phyloP scores from a whole-genome alignment of 2,113 vertebrate species.

The Sapajus apella region DNA sequence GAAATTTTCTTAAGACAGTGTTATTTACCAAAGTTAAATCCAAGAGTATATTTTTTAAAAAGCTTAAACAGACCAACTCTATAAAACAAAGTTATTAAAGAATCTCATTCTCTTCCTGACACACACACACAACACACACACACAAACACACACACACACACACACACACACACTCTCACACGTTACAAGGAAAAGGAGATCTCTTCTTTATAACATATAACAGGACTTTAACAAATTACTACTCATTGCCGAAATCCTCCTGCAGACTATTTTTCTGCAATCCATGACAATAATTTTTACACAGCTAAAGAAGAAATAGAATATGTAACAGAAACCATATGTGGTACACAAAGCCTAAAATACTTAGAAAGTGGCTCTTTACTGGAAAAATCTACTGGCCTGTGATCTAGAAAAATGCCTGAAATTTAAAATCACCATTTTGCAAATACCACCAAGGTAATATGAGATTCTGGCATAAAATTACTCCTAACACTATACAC shows the following conservation, averaged over 20 bases:
- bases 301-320: background rate
- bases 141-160: background rate
- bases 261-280: no score
- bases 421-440: background rate
- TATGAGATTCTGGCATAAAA: background rate
- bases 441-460: background rate
- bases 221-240: no score
- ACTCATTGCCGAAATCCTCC: no score
- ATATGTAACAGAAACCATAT: background rate
- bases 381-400: background rate
- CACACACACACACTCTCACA: background rate
- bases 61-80: background rate
- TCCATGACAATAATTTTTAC: no score
- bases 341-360: background rate
- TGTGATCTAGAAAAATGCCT: background rate
- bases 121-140: no score
- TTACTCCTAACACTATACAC: no score
- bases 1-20: no score
- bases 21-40: no score
- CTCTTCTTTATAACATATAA: background rate
- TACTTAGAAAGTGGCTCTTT: background rate
- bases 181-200: background rate
- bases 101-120: no score
- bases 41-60: no score
- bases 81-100: no score